phyloP scores from a whole-genome alignment of 53 echinoderm and acorn worm genomes.

The Temnopleurus reevesii region DNA sequence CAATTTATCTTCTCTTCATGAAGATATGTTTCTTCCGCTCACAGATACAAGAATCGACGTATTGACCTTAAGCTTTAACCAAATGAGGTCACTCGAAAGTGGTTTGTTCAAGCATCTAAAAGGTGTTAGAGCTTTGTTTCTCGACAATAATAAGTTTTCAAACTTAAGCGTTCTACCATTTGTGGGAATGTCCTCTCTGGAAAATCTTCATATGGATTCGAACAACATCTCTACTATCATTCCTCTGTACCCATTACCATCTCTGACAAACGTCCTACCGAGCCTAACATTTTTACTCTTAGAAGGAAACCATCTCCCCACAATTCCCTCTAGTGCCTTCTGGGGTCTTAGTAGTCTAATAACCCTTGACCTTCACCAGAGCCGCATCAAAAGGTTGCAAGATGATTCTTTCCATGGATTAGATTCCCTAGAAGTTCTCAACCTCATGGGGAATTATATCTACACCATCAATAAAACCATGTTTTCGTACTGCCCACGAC shows the following conservation, averaged over 20 bases:
- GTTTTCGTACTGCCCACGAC: background rate
- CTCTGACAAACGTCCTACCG: background rate
- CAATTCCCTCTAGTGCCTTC: background rate
- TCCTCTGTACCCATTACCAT: background rate
- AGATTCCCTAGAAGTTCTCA: slow-evolving; percentile 8
- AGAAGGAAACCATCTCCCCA: background rate
- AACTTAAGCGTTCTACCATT: slow-evolving; percentile 2
- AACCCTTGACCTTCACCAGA: background rate
- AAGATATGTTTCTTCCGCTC: slow-evolving; percentile 6
- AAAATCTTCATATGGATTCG: background rate
- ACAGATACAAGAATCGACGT: background rate
- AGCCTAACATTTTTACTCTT: background rate
- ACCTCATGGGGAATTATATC: background rate
- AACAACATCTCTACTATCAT: background rate
- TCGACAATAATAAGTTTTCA: background rate
- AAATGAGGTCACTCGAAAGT: background rate
- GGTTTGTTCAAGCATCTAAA: background rate
- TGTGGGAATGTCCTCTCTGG: background rate
- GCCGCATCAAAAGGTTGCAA: background rate
- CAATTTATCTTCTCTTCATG: background rate
- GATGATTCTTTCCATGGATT: slow-evolving; percentile 26
- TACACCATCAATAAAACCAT: background rate
- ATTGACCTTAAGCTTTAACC: background rate
- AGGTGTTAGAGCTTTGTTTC: background rate
- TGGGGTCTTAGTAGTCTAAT: background rate